A percentile compares a stretch with the other conserved stretches of the same genome.
These are phyloP conservation scores for Cataglyphis rosenhaueri DNA, from an alignment of 2,888 invertebrate genomes.

Conservation along the genomic window DNA sequence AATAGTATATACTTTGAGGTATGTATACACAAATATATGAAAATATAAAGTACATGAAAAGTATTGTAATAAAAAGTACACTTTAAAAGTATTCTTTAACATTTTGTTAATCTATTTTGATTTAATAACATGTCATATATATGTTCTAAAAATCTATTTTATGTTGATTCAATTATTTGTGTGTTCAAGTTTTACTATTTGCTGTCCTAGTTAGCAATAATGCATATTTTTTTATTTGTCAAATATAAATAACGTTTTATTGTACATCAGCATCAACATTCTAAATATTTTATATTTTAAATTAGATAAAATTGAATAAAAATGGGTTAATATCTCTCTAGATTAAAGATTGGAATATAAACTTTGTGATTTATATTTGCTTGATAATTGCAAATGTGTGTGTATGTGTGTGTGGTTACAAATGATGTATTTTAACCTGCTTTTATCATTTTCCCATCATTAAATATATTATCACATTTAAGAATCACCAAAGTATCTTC, in stretches of 20 bases:
- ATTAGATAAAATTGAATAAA: neutral
- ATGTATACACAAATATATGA: slow-evolving; percentile 74
- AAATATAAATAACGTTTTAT: neutral
- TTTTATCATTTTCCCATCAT: neutral
- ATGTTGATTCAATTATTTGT: slow-evolving; percentile 14
- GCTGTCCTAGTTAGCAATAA: neutral
- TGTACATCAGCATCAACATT: neutral
- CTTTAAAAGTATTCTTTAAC: neutral
- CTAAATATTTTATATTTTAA: neutral
- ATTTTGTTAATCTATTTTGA: neutral
- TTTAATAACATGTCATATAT: neutral
- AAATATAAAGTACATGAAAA: neutral
- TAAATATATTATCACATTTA: neutral
- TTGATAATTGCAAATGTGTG: neutral
- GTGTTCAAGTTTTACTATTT: neutral
- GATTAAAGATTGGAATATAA: neutral
- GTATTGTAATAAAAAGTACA: neutral
- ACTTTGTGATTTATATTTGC: neutral
- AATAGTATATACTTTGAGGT: slow-evolving; percentile 91
- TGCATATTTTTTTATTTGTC: slow-evolving; percentile 4
- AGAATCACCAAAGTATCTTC: neutral
- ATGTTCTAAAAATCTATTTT: neutral
- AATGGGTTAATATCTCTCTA: neutral
- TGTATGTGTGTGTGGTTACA: neutral
- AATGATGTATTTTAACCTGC: neutral